Evolutionary conservation across 2,113 vertebrate genomes (phyloP).

Genomic region (Phylloscopus trochiloides): DNA sequence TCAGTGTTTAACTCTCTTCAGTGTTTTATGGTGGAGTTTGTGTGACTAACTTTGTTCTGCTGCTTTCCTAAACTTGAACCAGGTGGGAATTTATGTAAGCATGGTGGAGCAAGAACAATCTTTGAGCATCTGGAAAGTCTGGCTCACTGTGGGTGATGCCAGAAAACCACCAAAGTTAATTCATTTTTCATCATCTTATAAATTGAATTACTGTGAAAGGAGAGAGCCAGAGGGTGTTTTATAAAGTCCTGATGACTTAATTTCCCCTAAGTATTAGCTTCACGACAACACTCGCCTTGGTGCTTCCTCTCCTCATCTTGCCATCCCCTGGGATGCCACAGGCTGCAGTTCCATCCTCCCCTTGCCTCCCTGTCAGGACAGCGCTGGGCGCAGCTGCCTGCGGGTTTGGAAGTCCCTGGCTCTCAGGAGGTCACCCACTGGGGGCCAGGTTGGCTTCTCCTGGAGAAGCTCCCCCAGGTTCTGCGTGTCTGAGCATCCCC

Average conservation of each 20-base stretch:
- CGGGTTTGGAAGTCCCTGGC: accelerated
- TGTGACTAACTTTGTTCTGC: background rate
- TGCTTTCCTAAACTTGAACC: background rate
- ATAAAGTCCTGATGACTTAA: background rate
- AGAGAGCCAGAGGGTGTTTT: background rate
- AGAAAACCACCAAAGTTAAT: constrained; percentile 12
- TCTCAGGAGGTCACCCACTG: accelerated
- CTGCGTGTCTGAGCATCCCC: accelerated
- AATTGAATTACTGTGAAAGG: background rate
- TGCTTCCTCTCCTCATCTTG: background rate
- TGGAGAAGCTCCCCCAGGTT: background rate
- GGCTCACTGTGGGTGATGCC: background rate
- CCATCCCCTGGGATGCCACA: background rate
- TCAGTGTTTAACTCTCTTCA: background rate
- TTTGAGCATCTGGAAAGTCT: background rate
- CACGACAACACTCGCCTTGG: background rate
- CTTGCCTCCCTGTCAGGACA: background rate
- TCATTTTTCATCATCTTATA: constrained; percentile 16
- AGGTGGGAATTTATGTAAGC: background rate
- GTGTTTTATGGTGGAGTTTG: background rate
- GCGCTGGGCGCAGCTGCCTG: accelerated
- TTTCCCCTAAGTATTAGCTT: background rate
- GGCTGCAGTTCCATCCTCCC: accelerated
- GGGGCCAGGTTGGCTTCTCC: background rate
- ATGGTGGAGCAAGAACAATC: background rate